phyloP scores from a whole-genome alignment of 2,113 vertebrate genomes.

The rat (Rattus norvegicus) region GRCr8 NC_086020.1:8241501-8242000 shows the following conservation, averaged over 20 bases:
- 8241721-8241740: neutral
- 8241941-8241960: neutral
- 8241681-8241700: slow-evolving; percentile 79
- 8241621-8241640: slow-evolving; percentile 87
- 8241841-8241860: slow-evolving; percentile 47
- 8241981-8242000: neutral
- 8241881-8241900: neutral
- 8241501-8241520: slow-evolving; percentile 88
- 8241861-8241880: neutral
- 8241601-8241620: slow-evolving; percentile 87
- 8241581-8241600: slow-evolving; percentile 86
- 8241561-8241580: slow-evolving; percentile 85
- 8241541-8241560: slow-evolving; percentile 83
- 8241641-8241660: slow-evolving; percentile 89
- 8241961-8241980: neutral
- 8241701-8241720: slow-evolving; percentile 63
- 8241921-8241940: neutral
- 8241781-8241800: slow-evolving; percentile 56
- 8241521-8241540: slow-evolving; percentile 87
- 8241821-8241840: slow-evolving; percentile 42
- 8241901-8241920: neutral
- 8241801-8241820: slow-evolving; percentile 49
- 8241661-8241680: slow-evolving; percentile 89
- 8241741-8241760: neutral
- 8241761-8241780: slow-evolving; percentile 41